Conservation (phyloP, 2,888 invertebrate genomes). For the Zelleria hepariella region DNA sequence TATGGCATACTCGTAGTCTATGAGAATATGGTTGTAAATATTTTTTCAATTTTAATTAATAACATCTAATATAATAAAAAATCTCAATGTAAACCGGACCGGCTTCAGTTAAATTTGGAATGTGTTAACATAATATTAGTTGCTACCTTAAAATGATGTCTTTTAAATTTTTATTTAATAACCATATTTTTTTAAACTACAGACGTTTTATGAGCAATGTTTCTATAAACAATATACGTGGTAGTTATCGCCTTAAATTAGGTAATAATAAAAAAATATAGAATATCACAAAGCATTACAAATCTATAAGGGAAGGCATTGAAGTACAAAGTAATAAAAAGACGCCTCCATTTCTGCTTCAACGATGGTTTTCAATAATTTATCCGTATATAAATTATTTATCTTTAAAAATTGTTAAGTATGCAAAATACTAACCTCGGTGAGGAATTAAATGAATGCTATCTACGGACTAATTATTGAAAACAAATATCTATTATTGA, state of each 20-base stretch:
- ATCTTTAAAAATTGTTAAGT: too few species aligned
- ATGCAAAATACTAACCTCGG: too few species aligned
- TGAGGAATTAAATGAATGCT: too few species aligned
- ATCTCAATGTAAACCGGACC: background rate
- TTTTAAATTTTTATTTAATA: background rate
- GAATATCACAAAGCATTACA: background rate
- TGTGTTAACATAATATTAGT: constrained; percentile 18
- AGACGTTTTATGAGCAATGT: background rate
- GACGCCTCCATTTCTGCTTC: too few species aligned
- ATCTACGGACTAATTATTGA: too few species aligned
- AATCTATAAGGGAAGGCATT: background rate
- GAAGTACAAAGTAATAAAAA: background rate
- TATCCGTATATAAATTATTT: too few species aligned
- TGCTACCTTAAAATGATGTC: background rate
- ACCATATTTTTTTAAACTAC: background rate
- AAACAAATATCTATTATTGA: too few species aligned
- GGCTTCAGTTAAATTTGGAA: constrained; percentile 28
- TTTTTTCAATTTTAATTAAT: too few species aligned
- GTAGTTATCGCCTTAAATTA: background rate
- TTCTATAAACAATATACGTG: background rate
- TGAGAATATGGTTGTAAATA: too few species aligned
- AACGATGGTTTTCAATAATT: too few species aligned
- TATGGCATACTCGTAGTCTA: too few species aligned
- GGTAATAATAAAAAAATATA: background rate
- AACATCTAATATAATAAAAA: too few species aligned